Evolutionary conservation across 2,888 invertebrate genomes (phyloP).

Genomic region (Catocala fraxini): DNA sequence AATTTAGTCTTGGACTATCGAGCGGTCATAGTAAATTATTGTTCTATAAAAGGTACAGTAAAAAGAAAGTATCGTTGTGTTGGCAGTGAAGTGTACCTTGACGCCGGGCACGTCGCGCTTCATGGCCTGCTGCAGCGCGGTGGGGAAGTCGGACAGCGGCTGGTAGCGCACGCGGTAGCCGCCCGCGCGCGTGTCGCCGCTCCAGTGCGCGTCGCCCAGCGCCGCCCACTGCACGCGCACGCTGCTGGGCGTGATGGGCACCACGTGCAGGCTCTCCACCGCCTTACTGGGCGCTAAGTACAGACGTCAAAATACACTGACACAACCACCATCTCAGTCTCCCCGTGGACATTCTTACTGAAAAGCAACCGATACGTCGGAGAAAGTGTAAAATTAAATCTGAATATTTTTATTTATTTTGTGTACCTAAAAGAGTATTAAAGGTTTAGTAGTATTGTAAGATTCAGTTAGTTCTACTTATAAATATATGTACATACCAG

Average conservation of each 20-base stretch:
- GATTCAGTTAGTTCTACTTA: too few species aligned
- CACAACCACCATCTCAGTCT: too few species aligned
- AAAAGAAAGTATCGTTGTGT: too few species aligned
- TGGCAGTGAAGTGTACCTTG: conserved; percentile 80
- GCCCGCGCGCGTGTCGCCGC: conserved; percentile 95
- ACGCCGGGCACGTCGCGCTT: conserved; percentile 95
- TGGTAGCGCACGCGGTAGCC: conserved; percentile 97
- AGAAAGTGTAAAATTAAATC: too few species aligned
- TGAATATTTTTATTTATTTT: background rate
- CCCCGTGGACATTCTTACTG: too few species aligned
- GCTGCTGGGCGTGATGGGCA: conserved; percentile 97
- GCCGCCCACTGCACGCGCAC: conserved; percentile 97
- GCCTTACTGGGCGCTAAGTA: conserved; percentile 93
- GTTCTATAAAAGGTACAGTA: too few species aligned
- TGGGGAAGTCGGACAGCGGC: conserved; percentile 95
- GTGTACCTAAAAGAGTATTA: background rate
- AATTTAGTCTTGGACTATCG: too few species aligned
- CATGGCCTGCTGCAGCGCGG: conserved; percentile 93
- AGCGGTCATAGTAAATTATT: too few species aligned
- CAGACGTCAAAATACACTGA: too few species aligned
- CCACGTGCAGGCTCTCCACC: conserved; percentile 94
- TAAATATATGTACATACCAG: conserved; percentile 82
- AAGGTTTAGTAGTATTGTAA: too few species aligned
- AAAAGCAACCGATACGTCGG: too few species aligned
- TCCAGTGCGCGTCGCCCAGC: conserved; percentile 93